phyloP scores from a whole-genome alignment of 2,113 vertebrate genomes.

The Pollachius pollachius region DNA sequence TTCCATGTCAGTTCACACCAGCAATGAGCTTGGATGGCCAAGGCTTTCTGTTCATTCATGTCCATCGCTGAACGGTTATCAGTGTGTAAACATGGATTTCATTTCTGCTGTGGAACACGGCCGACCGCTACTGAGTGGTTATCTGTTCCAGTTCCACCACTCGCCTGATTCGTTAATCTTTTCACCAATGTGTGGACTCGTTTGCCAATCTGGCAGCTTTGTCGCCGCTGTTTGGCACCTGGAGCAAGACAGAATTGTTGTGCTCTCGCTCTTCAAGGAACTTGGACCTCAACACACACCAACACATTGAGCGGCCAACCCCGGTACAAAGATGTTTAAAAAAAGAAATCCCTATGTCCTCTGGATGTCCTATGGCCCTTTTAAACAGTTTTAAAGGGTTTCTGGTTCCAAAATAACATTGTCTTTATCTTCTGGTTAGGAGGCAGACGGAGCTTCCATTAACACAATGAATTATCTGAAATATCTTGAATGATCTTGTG shows the following conservation, averaged over 20 bases:
- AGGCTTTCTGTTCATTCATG: slow-evolving; percentile 28
- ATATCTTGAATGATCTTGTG: too few species aligned
- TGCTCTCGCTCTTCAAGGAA: background rate
- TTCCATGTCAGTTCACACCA: too few species aligned
- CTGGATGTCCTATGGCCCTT: too few species aligned
- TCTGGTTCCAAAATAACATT: too few species aligned
- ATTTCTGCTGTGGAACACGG: slow-evolving; percentile 29
- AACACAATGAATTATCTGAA: too few species aligned
- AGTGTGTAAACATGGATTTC: slow-evolving; percentile 33
- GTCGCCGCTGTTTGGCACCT: slow-evolving; percentile 27
- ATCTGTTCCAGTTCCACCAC: slow-evolving; percentile 57
- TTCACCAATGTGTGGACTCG: slow-evolving; percentile 22
- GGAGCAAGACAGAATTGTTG: slow-evolving; percentile 15
- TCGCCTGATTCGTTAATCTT: slow-evolving; percentile 50
- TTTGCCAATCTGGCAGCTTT: slow-evolving; percentile 5
- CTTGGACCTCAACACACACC: slow-evolving; percentile 25
- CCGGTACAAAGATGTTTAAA: too few species aligned
- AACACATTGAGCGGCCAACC: background rate
- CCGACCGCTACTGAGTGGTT: slow-evolving; percentile 34
- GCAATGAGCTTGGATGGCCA: slow-evolving; percentile 10
- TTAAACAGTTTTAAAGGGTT: too few species aligned
- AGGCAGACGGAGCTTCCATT: too few species aligned
- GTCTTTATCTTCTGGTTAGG: too few species aligned
- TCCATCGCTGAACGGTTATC: slow-evolving; percentile 34
- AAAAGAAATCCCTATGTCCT: too few species aligned